A percentile compares a stretch with the other conserved stretches of the same genome.
phyloP scores from a whole-genome alignment of 2,113 vertebrate genomes.

The Chiloscyllium plagiosum region DNA sequence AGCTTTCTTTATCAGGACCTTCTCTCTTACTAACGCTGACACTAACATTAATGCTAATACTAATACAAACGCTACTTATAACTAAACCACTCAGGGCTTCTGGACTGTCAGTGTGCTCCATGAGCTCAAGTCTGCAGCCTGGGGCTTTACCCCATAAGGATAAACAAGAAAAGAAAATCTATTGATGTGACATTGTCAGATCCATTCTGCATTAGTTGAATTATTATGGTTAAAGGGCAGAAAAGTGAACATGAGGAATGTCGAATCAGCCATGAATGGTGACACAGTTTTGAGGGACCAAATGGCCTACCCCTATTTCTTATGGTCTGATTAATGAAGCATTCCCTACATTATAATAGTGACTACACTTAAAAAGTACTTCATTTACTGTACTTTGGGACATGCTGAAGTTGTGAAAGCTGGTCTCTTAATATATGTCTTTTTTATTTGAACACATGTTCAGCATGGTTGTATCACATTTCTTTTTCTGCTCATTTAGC shows the following conservation, averaged over 20 bases:
- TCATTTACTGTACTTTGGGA: not conserved
- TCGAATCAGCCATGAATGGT: too few relatives aligned
- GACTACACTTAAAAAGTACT: not conserved
- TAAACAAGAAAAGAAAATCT: not conserved
- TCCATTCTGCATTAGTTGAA: not conserved
- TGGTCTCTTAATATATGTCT: not conserved
- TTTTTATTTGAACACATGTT: not conserved
- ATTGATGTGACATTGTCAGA: not conserved
- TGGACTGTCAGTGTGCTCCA: not conserved
- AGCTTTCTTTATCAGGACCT: too few relatives aligned
- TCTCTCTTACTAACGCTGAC: too few relatives aligned
- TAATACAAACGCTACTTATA: too few relatives aligned
- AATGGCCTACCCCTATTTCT: too few relatives aligned
- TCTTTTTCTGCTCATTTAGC: not conserved
- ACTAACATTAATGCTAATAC: too few relatives aligned
- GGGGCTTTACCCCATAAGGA: not conserved
- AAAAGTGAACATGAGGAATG: too few relatives aligned
- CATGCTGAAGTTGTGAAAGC: not conserved
- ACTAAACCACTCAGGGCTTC: not conserved
- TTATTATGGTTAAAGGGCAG: too few relatives aligned
- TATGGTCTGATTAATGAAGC: not conserved
- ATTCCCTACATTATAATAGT: not conserved
- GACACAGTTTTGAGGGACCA: too few relatives aligned
- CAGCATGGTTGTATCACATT: not conserved
- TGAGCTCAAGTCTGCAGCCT: not conserved